Percentiles rank a stretch among this genome's conserved stretches.
These are phyloP conservation scores for Apocheima hispidaria DNA, from an alignment of 2,888 invertebrate species.

Conservation along the genomic window DNA sequence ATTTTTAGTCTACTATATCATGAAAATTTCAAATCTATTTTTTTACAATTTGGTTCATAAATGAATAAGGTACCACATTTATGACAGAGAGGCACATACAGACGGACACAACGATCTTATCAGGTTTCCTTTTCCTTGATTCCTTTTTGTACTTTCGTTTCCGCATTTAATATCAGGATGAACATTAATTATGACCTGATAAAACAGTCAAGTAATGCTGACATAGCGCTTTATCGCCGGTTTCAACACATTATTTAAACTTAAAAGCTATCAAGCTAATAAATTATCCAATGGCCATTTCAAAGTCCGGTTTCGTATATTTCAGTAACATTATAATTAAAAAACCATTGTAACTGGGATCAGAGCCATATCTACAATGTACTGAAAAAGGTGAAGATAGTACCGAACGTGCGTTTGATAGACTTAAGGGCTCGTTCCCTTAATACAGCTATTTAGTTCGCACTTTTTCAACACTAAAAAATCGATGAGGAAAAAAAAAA, in stretches of 20 bases:
- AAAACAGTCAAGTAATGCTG: slow-evolving; percentile 24
- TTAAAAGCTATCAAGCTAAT: slow-evolving; percentile 29
- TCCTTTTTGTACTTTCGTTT: no score
- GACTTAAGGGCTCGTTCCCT: not conserved
- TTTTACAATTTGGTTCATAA: no score
- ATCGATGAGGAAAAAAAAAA: no score
- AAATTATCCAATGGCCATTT: slow-evolving; percentile 24
- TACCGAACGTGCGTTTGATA: not conserved
- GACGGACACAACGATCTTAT: no score
- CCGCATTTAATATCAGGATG: no score
- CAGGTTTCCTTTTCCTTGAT: no score
- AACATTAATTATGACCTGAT: slow-evolving; percentile 23
- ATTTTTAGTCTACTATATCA: no score
- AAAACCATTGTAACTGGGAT: slow-evolving; percentile 19
- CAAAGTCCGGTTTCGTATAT: slow-evolving; percentile 21
- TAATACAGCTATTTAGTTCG: not conserved
- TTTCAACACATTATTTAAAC: slow-evolving; percentile 32
- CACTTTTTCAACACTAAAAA: no score
- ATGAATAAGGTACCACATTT: no score
- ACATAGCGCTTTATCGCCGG: slow-evolving; percentile 24
- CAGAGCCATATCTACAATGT: slow-evolving; percentile 4
- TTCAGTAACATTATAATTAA: slow-evolving; percentile 10
- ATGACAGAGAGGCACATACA: no score
- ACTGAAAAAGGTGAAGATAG: not conserved
- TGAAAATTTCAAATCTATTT: no score